A percentile compares a stretch with the other conserved stretches of the same genome.
These are phyloP conservation scores for Lithophane semibrunnea DNA, from an alignment of 2,888 invertebrate genomes.

Conservation along the genomic window DNA sequence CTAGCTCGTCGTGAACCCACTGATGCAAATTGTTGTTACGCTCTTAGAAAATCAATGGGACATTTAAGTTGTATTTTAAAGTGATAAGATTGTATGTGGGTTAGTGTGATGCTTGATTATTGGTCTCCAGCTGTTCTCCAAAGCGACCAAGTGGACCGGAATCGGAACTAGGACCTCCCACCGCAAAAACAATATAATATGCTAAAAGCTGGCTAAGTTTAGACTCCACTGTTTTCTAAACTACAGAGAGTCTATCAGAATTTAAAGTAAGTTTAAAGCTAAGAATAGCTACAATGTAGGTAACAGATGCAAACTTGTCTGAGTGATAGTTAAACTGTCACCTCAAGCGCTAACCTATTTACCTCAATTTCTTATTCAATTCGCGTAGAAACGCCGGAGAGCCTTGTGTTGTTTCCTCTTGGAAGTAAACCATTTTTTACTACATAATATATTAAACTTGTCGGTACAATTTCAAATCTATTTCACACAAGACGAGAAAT, in stretches of 20 bases:
- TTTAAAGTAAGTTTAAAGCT: constrained; percentile 20
- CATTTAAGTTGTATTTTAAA: constrained; percentile 31
- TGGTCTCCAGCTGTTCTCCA: not conserved
- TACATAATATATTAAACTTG: not conserved
- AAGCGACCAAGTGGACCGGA: not conserved
- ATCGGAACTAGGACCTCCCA: not conserved
- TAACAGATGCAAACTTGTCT: constrained; percentile 34
- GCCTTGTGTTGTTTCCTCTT: constrained; percentile 42
- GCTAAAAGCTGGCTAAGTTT: not conserved
- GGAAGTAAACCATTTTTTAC: constrained; percentile 37
- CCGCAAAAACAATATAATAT: not conserved
- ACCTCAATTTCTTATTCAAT: constrained; percentile 56
- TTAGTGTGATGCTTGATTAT: constrained; percentile 15
- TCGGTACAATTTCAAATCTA: not conserved
- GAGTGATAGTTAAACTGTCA: constrained; percentile 44
- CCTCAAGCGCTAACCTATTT: constrained; percentile 35
- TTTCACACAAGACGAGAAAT: not conserved
- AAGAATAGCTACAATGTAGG: constrained; percentile 46
- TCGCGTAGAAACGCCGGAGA: constrained; percentile 39
- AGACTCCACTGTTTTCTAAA: constrained; percentile 32
- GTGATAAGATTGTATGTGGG: constrained; percentile 15
- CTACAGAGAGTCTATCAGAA: constrained; percentile 13
- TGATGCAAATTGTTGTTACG: constrained; percentile 57
- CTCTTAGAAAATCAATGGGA: constrained; percentile 55
- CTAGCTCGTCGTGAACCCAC: constrained; percentile 44